phyloP scores from a whole-genome alignment of 2,113 vertebrate species.

The Perca flavescens region DNA sequence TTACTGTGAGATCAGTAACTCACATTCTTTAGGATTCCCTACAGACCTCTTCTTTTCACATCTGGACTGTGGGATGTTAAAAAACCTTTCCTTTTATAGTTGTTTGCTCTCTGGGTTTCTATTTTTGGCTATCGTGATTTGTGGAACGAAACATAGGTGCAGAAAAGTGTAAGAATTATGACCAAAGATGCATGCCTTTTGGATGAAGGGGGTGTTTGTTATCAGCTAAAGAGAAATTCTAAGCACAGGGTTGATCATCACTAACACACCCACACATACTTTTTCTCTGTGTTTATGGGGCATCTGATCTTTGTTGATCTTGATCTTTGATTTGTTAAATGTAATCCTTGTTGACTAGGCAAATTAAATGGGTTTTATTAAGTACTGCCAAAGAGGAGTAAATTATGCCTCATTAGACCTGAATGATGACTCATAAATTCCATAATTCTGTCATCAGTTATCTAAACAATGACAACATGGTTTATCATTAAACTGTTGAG shows the following conservation, averaged over 20 bases:
- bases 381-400: conserved; percentile 18
- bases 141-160: conserved; percentile 64
- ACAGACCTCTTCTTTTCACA: conserved; percentile 66
- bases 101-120: conserved; percentile 59
- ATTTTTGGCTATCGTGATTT: conserved; percentile 62
- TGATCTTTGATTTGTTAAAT: conserved; percentile 1
- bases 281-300: conserved; percentile 31
- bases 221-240: conserved; percentile 49
- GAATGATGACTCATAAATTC: conserved; percentile 56
- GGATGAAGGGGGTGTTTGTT: conserved; percentile 53
- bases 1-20: conserved; percentile 68
- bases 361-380: conserved; percentile 34
- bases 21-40: conserved; percentile 76
- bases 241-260: conserved; percentile 1
- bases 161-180: conserved; percentile 71
- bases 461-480: conserved; percentile 22
- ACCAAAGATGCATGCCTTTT: conserved; percentile 61
- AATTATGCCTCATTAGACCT: conserved; percentile 14
- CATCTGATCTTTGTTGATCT: neutral
- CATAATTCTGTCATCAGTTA: conserved; percentile 28
- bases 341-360: conserved; percentile 32
- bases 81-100: conserved; percentile 81
- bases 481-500: conserved; percentile 16
- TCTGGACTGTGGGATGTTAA: conserved; percentile 62
- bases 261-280: neutral